phyloP scores from a whole-genome alignment of 2,888 invertebrate genomes.

The Yponomeuta evonymella region DNA sequence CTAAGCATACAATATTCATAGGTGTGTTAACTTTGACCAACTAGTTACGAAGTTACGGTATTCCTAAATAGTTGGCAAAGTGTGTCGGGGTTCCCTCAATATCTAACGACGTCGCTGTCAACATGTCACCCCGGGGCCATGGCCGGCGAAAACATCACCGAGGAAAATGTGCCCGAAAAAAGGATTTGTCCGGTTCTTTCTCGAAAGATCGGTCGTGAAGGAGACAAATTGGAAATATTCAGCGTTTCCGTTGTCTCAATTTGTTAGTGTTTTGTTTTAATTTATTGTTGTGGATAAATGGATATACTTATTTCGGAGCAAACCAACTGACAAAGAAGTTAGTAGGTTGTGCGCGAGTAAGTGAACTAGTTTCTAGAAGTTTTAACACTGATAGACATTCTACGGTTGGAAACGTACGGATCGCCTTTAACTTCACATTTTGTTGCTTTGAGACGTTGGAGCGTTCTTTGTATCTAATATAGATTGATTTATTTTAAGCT shows the following conservation, averaged over 20 bases:
- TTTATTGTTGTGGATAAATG: conserved; percentile 34
- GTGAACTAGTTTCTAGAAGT: not conserved
- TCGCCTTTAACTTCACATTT: conserved; percentile 5
- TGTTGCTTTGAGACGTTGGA: not conserved
- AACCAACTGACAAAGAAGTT: conserved; percentile 1
- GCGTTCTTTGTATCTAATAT: not conserved
- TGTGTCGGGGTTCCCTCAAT: conserved; percentile 19
- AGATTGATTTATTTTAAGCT: not conserved
- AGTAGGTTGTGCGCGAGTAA: not conserved
- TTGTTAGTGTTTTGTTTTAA: conserved; percentile 43
- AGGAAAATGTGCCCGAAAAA: conserved; percentile 30
- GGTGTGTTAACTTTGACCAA: not conserved
- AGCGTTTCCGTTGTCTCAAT: conserved; percentile 41
- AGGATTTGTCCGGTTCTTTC: conserved; percentile 39
- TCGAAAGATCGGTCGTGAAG: conserved; percentile 32
- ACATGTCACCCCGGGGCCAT: conserved; percentile 31
- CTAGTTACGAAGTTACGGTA: conserved; percentile 6
- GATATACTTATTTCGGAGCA: conserved; percentile 14
- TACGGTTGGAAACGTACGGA: not conserved
- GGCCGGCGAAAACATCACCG: conserved; percentile 17
- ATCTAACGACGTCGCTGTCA: conserved; percentile 30
- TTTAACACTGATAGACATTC: conserved; percentile 1
- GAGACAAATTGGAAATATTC: conserved; percentile 47
- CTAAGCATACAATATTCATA: not conserved
- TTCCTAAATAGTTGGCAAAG: not conserved